Conservation (phyloP, 2,888 invertebrate genomes). For the Mactromeris polynyma region DNA sequence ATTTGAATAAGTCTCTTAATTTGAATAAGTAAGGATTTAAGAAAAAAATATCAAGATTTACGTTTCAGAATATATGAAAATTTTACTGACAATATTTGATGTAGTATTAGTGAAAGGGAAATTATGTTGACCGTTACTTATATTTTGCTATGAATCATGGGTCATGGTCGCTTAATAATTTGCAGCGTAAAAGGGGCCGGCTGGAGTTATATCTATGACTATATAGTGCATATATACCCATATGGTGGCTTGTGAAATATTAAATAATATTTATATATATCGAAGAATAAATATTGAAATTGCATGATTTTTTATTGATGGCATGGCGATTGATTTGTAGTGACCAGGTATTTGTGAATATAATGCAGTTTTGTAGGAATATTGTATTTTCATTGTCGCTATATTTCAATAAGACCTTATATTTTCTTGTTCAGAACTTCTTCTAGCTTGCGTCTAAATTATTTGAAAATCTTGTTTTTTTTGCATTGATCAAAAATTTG, state of each 20-base stretch:
- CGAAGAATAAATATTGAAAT: not conserved
- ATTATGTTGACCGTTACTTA: not conserved
- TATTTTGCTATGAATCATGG: slow-evolving; percentile 10
- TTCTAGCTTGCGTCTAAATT: not conserved
- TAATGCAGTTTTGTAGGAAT: not conserved
- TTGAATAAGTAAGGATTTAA: not conserved
- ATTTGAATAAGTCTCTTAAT: not conserved
- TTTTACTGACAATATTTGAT: not conserved
- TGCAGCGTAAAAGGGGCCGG: not conserved
- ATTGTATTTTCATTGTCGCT: not conserved
- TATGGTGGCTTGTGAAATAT: slow-evolving; percentile 10
- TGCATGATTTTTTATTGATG: slow-evolving; percentile 5
- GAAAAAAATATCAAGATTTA: not conserved
- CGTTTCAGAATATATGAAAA: not conserved
- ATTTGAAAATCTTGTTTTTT: not conserved
- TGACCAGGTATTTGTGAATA: not conserved
- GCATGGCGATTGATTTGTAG: slow-evolving; percentile 9
- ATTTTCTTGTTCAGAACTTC: not conserved
- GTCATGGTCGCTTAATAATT: slow-evolving; percentile 1
- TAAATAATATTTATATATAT: not conserved
- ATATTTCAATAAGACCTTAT: not conserved
- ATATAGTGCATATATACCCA: not conserved
- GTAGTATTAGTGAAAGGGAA: slow-evolving; percentile 9
- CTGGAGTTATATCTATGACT: slow-evolving; percentile 5
- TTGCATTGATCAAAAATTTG: not conserved